A percentile compares a stretch with the other conserved stretches of the same genome.
Evolutionary conservation across 2,113 vertebrate genomes (phyloP).

Genomic region (Jaculus jaculus): DNA sequence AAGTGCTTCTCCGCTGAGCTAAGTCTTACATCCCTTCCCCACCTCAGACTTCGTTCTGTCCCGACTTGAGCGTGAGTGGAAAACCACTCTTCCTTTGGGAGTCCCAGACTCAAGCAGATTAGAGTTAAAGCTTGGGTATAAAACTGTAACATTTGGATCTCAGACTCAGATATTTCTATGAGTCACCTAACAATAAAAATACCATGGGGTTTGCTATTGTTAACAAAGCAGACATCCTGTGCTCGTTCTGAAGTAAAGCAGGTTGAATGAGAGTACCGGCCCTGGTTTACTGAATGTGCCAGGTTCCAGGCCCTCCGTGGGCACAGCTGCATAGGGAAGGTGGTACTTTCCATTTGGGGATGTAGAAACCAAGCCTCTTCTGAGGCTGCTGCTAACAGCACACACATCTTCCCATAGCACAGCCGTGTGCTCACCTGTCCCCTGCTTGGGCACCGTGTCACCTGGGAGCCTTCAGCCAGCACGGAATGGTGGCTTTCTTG

Average conservation of each 20-base stretch:
- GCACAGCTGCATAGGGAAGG: not conserved
- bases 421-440: rapidly evolving
- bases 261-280: not conserved
- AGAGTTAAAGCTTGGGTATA: constrained; percentile 33
- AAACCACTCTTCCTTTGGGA: not conserved
- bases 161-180: not conserved
- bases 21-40: not conserved
- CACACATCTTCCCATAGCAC: not conserved
- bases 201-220: not conserved
- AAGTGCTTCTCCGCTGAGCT: constrained; percentile 3
- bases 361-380: not conserved
- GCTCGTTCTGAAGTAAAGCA: not conserved
- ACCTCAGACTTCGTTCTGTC: not conserved
- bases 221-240: constrained; percentile 4
- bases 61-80: not conserved
- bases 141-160: not conserved
- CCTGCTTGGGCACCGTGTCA: not conserved
- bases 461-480: not conserved
- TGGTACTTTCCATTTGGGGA: not conserved
- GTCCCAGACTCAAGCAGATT: not conserved
- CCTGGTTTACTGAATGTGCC: not conserved
- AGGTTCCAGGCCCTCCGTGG: not conserved
- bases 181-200: not conserved
- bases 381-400: not conserved
- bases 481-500: not conserved